These are phyloP conservation scores for Myrmecobius fasciatus DNA, from an alignment of 2,113 vertebrate species.

Conservation along the genomic window DNA sequence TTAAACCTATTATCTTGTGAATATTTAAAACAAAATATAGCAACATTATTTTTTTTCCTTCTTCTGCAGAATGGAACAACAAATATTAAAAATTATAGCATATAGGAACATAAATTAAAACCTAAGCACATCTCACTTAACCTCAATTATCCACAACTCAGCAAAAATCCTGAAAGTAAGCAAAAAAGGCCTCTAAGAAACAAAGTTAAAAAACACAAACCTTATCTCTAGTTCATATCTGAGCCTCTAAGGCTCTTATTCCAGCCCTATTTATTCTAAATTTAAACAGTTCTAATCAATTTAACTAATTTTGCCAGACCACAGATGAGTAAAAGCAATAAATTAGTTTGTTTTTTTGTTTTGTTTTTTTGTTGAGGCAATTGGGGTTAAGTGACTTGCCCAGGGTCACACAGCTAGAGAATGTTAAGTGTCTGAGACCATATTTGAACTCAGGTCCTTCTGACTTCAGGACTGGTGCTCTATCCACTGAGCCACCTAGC, in stretches of 20 bases:
- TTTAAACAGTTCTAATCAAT: background rate
- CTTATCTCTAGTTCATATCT: background rate
- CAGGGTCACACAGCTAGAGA: too few species aligned
- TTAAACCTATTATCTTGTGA: background rate
- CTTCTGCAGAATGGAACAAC: background rate
- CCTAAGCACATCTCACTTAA: background rate
- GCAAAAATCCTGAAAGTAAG: background rate
- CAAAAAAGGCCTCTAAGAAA: background rate
- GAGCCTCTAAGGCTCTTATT: background rate
- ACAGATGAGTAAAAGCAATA: background rate
- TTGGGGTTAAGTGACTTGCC: too few species aligned
- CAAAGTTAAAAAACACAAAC: background rate
- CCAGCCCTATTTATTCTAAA: background rate
- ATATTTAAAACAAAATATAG: background rate
- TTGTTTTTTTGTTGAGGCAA: too few species aligned
- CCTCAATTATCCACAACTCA: background rate
- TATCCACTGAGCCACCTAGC: too few species aligned
- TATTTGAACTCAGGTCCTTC: too few species aligned
- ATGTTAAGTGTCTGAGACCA: too few species aligned
- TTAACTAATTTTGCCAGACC: background rate
- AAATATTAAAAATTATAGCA: background rate
- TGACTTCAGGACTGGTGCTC: too few species aligned
- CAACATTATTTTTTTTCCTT: background rate
- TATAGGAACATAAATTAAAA: background rate
- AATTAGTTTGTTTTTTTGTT: too few species aligned